Percentiles rank a stretch among this genome's conserved stretches.
phyloP scores from a whole-genome alignment of 2,797 vertebrate species.

The Steatocranus sp. region DNA sequence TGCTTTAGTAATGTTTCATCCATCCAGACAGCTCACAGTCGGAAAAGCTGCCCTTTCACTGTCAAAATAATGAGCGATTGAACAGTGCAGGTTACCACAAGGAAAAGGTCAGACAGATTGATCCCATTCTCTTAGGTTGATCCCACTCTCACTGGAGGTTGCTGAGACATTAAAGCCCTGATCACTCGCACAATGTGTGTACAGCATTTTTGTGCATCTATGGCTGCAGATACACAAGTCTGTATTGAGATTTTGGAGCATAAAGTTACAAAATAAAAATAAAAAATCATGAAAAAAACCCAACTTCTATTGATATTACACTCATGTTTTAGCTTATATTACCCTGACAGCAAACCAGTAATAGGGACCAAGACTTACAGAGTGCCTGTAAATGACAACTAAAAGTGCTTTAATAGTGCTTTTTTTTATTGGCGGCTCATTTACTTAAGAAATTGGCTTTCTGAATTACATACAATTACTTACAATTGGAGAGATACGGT shows the following conservation, averaged over 20 bases:
- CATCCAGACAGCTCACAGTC: constrained; percentile 1
- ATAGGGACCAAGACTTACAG: background rate
- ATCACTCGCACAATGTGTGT: constrained; percentile 20
- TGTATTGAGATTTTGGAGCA: background rate
- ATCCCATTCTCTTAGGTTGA: constrained; percentile 55
- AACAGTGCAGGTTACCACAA: constrained; percentile 51
- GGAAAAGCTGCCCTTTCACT: constrained; percentile 59
- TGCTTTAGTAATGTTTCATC: constrained; percentile 1
- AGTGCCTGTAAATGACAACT: background rate
- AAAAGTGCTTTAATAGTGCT: background rate
- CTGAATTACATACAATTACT: background rate
- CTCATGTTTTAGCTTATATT: background rate
- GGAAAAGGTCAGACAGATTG: constrained; percentile 68
- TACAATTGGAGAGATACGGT: background rate
- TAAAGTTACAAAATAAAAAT: background rate
- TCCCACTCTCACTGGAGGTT: constrained; percentile 37
- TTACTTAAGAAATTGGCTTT: background rate
- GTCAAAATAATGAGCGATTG: constrained; percentile 61
- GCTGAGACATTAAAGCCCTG: constrained; percentile 41
- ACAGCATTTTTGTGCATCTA: background rate
- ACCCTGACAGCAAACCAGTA: background rate
- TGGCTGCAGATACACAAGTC: background rate
- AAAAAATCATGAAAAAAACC: background rate
- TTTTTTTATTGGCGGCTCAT: background rate
- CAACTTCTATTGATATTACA: background rate